Evolutionary conservation across 2,888 invertebrate genomes (phyloP), one percentile per base, ranked within the genome.

Genomic region (Dynastes tityus): DNA sequence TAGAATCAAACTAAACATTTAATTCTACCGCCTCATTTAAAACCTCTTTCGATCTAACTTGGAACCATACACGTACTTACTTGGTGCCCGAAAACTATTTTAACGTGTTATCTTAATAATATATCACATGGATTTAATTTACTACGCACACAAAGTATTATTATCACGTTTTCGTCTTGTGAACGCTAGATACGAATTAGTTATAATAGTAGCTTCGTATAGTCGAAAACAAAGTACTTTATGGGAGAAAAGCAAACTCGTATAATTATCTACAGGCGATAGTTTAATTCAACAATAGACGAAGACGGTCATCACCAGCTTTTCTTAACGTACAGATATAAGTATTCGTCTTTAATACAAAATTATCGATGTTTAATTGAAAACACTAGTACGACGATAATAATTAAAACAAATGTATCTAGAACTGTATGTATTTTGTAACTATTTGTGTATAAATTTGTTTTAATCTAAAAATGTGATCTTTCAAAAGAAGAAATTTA

Each of bases 121-220:
- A 77, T 77, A 77, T 77, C 77, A 77, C 61, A 58, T 49, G 29
- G 55, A 37, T 37, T 58, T 55, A 77, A 77, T 77, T 77, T 77
- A 77, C 40, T 68, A 61, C 40, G 37, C 45, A 45, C 29, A 58
- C 32, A 29, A 49, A 53, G 61, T 77, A 68, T 68, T 53, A 67
- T 77, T 77, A 77, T 77, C 77, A 49, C 58, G 68, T 68, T 68
- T 68, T 67, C 58, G 68, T 58, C 45, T 68, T 58, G 67, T 77
- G 67, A 77, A 68, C 68, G 51, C 68, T 27, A 68, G 77, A 77
- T 68, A 77, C 53, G 76, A 76, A 76, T 61, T 74, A 74, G 73
- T 74, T 74, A 74, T 74, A 74, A 74, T 74, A 61, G 73, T 74
- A 74, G 73, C 73, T 61, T 61, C 40, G 73, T 61, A 74, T 74